Percentiles rank a stretch among this genome's conserved stretches.
These are phyloP conservation scores for Lepidochitona cinerea DNA, from an alignment of 2,888 invertebrate genomes.

Conservation along the genomic window DNA sequence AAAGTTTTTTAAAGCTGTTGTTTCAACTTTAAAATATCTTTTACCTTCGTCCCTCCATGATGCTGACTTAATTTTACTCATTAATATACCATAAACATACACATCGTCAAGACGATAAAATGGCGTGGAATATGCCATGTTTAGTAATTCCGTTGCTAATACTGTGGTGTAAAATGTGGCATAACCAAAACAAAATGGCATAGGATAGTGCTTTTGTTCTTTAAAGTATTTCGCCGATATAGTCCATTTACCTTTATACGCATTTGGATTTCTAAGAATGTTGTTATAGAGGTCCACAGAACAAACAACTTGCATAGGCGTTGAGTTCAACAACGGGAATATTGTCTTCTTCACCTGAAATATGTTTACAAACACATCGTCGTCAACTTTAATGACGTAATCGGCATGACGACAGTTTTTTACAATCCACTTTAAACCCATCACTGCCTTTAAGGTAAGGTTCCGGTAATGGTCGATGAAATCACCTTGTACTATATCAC, in stretches of 20 bases:
- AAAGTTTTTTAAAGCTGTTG: not conserved
- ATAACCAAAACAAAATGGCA: slow-evolving; percentile 39
- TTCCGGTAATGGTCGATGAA: slow-evolving; percentile 5
- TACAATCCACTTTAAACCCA: not conserved
- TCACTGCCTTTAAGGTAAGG: not conserved
- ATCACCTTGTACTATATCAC: slow-evolving; percentile 4
- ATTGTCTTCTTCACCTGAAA: not conserved
- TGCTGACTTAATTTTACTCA: not conserved
- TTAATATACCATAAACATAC: slow-evolving; percentile 38
- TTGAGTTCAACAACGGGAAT: not conserved
- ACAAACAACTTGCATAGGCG: not conserved
- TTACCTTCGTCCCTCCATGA: not conserved
- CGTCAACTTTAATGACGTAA: slow-evolving; percentile 7
- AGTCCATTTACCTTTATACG: not conserved
- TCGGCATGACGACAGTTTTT: not conserved
- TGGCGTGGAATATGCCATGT: slow-evolving; percentile 24
- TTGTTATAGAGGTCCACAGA: not conserved
- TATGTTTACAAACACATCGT: slow-evolving; percentile 5
- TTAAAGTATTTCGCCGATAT: not conserved
- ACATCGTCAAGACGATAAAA: slow-evolving; percentile 50
- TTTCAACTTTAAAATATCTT: not conserved
- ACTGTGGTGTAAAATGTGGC: slow-evolving; percentile 20
- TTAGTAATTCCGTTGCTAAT: slow-evolving; percentile 27
- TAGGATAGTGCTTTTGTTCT: slow-evolving; percentile 16
- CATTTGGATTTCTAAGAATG: not conserved